These are phyloP conservation scores for Erythrocebus patas DNA, from an alignment of 2,113 vertebrate genomes.

Conservation along the genomic window DNA sequence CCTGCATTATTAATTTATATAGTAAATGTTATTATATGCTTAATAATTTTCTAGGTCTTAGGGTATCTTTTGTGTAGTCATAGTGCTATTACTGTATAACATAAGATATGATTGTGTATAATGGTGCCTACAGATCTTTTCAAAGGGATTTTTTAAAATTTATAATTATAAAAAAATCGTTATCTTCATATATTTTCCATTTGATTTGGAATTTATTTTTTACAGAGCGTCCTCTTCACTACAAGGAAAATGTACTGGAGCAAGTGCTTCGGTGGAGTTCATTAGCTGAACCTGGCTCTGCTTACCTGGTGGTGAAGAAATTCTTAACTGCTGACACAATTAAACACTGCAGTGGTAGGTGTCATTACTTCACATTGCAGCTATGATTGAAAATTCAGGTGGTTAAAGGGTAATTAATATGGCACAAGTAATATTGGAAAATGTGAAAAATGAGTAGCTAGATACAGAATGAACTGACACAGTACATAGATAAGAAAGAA, in stretches of 20 bases:
- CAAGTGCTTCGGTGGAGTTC: slow-evolving; percentile 94
- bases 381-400: neutral
- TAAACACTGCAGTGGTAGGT: slow-evolving; percentile 82
- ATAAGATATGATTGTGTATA: neutral
- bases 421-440: neutral
- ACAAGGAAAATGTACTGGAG: slow-evolving; percentile 93
- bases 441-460: neutral
- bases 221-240: slow-evolving; percentile 94
- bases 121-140: neutral
- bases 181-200: neutral
- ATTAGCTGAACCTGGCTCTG: slow-evolving; percentile 90
- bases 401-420: neutral
- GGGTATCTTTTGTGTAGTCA: neutral
- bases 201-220: slow-evolving; percentile 18
- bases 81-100: neutral
- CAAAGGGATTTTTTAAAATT: neutral
- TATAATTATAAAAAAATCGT: neutral
- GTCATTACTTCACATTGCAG: neutral
- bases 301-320: slow-evolving; percentile 93
- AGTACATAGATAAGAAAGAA: neutral
- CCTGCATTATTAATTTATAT: neutral
- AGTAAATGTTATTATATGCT: neutral
- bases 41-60: neutral
- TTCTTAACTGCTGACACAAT: slow-evolving; percentile 81
- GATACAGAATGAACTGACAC: neutral